A percentile compares a stretch with the other conserved stretches of the same genome.
phyloP scores from a whole-genome alignment of 2,888 invertebrate genomes.

The Neocrepidodera transversa region DNA sequence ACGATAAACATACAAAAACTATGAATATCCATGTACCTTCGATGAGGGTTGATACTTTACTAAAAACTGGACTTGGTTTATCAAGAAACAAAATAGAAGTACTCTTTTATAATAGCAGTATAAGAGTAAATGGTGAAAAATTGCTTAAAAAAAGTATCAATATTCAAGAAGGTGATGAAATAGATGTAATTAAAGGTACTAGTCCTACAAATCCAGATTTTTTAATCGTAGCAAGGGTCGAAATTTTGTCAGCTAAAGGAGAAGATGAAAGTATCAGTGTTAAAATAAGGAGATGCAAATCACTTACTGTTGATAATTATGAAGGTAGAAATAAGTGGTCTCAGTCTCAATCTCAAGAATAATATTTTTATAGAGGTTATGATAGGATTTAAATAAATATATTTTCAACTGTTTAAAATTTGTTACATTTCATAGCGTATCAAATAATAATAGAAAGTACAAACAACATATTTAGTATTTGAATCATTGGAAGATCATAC shows the following conservation, averaged over 20 bases:
- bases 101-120: constrained; percentile 80
- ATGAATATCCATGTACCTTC: constrained; percentile 70
- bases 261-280: constrained; percentile 67
- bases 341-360: constrained; percentile 14
- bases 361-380: background rate
- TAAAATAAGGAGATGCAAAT: constrained; percentile 72
- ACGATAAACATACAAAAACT: constrained; percentile 69
- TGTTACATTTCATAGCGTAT: too few relatives aligned
- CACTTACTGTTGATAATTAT: constrained; percentile 77
- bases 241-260: constrained; percentile 65
- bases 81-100: constrained; percentile 82
- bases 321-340: constrained; percentile 34
- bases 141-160: constrained; percentile 75
- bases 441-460: too few relatives aligned
- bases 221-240: constrained; percentile 73
- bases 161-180: constrained; percentile 74
- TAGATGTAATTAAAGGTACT: constrained; percentile 76
- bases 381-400: background rate
- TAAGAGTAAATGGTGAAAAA: constrained; percentile 80
- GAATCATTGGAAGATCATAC: too few relatives aligned
- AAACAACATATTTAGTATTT: too few relatives aligned
- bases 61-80: constrained; percentile 74
- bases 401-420: too few relatives aligned
- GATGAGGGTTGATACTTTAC: constrained; percentile 72
- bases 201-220: constrained; percentile 74